Conservation (phyloP, 2,888 invertebrate genomes). For the Drosophila seclusa region DNA sequence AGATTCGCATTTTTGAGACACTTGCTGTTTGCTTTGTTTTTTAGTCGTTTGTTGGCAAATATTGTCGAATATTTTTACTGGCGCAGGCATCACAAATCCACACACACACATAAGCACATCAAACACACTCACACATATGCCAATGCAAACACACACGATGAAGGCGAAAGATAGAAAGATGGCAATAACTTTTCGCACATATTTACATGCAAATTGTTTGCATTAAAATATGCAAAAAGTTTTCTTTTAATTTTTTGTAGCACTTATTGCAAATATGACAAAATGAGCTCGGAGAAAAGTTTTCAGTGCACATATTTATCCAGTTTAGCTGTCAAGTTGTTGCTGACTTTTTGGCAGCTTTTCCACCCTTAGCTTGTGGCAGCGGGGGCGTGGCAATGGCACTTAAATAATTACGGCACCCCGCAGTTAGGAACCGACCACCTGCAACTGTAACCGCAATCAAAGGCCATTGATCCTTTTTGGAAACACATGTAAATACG, state of each 20-base stretch:
- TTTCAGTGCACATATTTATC: conserved; percentile 14
- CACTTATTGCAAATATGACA: conserved; percentile 35
- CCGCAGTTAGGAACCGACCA: conserved; percentile 23
- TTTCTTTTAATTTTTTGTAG: conserved; percentile 40
- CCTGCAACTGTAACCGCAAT: conserved; percentile 65
- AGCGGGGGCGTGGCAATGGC: conserved; percentile 43
- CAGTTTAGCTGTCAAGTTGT: conserved; percentile 10
- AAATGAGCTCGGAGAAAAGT: conserved; percentile 36
- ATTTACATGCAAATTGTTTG: conserved; percentile 77
- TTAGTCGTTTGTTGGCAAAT: conserved; percentile 69
- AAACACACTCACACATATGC: conserved; percentile 36
- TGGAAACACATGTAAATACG: conserved; percentile 23
- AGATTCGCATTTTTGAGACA: conserved; percentile 1
- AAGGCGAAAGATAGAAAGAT: conserved; percentile 2
- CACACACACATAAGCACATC: conserved; percentile 32
- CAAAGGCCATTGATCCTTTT: conserved; percentile 73
- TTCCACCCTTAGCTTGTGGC: conserved; percentile 3
- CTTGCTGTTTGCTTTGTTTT: conserved; percentile 55
- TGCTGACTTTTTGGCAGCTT: conserved; percentile 1
- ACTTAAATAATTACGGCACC: conserved; percentile 55
- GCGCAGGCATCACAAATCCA: conserved; percentile 55
- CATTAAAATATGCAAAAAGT: conserved; percentile 77
- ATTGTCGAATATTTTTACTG: conserved; percentile 78
- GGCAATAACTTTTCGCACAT: conserved; percentile 54
- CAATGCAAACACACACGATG: conserved; percentile 35